phyloP scores from a whole-genome alignment of 2,797 vertebrate species.

The Echeneis naucrates region DNA sequence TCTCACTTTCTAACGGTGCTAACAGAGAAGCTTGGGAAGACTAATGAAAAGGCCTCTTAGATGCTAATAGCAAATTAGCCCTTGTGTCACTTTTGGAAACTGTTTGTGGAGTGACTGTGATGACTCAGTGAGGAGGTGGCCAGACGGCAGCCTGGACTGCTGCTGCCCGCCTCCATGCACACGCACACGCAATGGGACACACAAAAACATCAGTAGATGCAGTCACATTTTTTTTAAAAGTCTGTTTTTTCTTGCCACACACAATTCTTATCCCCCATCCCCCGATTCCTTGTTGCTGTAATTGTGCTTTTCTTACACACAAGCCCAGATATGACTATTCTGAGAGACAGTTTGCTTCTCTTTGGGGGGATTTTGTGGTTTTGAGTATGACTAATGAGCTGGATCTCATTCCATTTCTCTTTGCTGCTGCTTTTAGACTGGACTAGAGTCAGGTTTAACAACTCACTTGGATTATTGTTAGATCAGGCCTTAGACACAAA shows the following conservation, averaged over 20 bases:
- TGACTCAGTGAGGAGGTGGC: constrained; percentile 39
- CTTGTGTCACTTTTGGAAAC: constrained; percentile 75
- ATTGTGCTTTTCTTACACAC: constrained; percentile 45
- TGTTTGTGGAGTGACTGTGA: constrained; percentile 60
- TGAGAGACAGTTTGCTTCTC: constrained; percentile 57
- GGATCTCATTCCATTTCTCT: constrained; percentile 49
- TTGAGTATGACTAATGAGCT: constrained; percentile 65
- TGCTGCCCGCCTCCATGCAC: not conserved
- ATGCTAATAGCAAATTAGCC: constrained; percentile 86
- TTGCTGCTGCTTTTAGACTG: constrained; percentile 56
- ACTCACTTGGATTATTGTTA: constrained; percentile 63
- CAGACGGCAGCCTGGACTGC: constrained; percentile 34
- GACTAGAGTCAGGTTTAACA: constrained; percentile 70
- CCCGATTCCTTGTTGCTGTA: constrained; percentile 31
- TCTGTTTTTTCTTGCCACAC: constrained; percentile 18
- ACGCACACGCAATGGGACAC: not conserved
- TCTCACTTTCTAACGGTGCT: constrained; percentile 62
- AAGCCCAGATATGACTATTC: constrained; percentile 52
- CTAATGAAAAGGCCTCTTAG: constrained; percentile 83
- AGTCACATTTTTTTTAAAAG: constrained; percentile 4
- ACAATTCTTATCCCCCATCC: constrained; percentile 25
- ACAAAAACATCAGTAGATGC: constrained; percentile 4
- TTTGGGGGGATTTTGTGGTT: constrained; percentile 69
- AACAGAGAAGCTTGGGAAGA: constrained; percentile 74
- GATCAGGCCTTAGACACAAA: constrained; percentile 65